Evolutionary conservation across 2,797 vertebrate species (phyloP), one percentile per base, ranked within the genome.

Genomic region (Acipenser ruthenus): DNA sequence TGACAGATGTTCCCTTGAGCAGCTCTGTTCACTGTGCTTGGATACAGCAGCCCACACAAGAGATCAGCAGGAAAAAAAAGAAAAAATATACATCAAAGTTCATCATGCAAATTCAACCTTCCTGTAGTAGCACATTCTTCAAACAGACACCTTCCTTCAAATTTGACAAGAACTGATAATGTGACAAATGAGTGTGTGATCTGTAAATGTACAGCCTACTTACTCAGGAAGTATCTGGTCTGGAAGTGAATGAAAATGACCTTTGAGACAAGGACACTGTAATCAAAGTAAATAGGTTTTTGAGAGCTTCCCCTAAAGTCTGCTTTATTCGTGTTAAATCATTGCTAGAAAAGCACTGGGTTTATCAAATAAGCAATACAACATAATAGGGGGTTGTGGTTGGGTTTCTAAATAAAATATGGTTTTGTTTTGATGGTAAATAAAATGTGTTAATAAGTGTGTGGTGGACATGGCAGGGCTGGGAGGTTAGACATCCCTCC

Each of bases 91-190:
- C 72, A 69, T 68, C 87, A 86, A 82, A 85, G 89, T 89, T 87
- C 86, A 90, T 92, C 92, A 95, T 95, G 93, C 89, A 97, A 96
- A 97, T 95, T 85, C 91, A 91, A 93, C 89, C 93, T 88, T 85
- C 83, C 86, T 86, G 88, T 86, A 83, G 83, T 88, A 82, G 84
- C 85, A 90, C 92, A 97, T 96, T 96, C 91, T 93, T 97, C 94
- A 97, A 94, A 94, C 67, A 83, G 94, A 96, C 93, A 94, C 80
- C 88, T 93, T 92, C 91, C 90, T 92, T 91, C 86, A 87, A 86
- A 90, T 87, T 74, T 90, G 88, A 90, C 89, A 94, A 89, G 83
- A 81, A 88, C 82, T 79, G 86, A 86, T 87, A 88, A 89, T 88
- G 90, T 95, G 93, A 97, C 92, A 95, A 95, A 96, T 79, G 91